phyloP scores from a whole-genome alignment of 2,888 invertebrate species.

The Panzeria rudis region DNA sequence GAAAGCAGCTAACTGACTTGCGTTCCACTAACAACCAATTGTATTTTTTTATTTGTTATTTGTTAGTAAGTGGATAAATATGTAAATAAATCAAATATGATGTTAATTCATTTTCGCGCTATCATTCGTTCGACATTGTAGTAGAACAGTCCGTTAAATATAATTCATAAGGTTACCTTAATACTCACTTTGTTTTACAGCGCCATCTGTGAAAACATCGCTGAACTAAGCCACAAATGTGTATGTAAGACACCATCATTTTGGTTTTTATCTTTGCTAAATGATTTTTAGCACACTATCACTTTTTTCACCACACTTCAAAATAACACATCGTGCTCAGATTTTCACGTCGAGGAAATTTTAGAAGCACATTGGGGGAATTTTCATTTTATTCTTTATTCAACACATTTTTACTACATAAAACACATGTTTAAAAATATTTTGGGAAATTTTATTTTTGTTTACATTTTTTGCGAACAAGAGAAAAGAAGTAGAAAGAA shows the following conservation, averaged over 20 bases:
- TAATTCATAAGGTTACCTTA: constrained; percentile 29
- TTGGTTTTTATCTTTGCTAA: constrained; percentile 63
- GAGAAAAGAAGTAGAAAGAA: neutral
- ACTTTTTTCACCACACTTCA: neutral
- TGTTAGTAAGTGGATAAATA: no score
- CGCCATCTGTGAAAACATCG: constrained; percentile 44
- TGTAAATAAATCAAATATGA: no score
- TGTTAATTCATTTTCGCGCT: no score
- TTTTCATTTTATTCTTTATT: constrained; percentile 30
- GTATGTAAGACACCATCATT: neutral
- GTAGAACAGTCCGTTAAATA: no score
- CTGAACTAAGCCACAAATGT: neutral
- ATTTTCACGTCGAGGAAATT: neutral
- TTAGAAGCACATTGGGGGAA: constrained; percentile 26
- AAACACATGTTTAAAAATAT: constrained; percentile 78
- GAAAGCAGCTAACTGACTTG: no score
- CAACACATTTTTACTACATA: neutral
- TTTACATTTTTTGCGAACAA: constrained; percentile 63
- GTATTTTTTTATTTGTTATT: no score
- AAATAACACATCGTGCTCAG: constrained; percentile 39
- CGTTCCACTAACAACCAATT: no score
- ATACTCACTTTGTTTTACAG: constrained; percentile 51
- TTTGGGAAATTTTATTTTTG: constrained; percentile 78
- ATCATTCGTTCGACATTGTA: no score
- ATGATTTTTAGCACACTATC: neutral